Evolutionary conservation across 2,113 vertebrate genomes (phyloP).

Genomic region (Litocranius walleri): DNA sequence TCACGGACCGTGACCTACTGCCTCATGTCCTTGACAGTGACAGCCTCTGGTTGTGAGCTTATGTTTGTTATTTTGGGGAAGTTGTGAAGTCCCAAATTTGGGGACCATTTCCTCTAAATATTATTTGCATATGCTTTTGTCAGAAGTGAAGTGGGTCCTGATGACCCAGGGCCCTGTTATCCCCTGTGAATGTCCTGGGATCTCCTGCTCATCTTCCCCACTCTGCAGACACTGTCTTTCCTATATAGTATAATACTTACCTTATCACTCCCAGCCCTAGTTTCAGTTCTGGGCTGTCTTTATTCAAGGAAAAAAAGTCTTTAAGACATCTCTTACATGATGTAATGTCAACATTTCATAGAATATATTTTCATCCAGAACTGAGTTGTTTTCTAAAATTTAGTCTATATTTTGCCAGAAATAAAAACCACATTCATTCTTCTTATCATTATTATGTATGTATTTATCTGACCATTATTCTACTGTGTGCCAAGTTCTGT

Average conservation of each 20-base stretch:
- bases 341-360: background rate
- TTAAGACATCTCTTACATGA: background rate
- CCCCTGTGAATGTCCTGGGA: background rate
- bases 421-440: background rate
- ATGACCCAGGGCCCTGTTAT: background rate
- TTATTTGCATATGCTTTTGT: background rate
- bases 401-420: background rate
- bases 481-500: background rate
- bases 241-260: background rate
- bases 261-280: background rate
- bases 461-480: background rate
- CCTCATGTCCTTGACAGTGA: background rate
- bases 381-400: slow-evolving; percentile 15
- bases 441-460: background rate
- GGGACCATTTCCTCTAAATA: background rate
- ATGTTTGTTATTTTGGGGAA: background rate
- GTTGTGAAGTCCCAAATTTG: background rate
- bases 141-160: background rate
- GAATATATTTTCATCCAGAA: background rate
- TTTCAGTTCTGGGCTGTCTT: background rate
- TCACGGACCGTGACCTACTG: background rate
- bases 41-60: background rate
- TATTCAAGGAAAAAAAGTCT: background rate
- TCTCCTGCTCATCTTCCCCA: background rate
- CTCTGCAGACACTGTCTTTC: background rate